A percentile compares a stretch with the other conserved stretches of the same genome.
phyloP scores from a whole-genome alignment of 2,888 invertebrate species.

The Noctua fimbriata region DNA sequence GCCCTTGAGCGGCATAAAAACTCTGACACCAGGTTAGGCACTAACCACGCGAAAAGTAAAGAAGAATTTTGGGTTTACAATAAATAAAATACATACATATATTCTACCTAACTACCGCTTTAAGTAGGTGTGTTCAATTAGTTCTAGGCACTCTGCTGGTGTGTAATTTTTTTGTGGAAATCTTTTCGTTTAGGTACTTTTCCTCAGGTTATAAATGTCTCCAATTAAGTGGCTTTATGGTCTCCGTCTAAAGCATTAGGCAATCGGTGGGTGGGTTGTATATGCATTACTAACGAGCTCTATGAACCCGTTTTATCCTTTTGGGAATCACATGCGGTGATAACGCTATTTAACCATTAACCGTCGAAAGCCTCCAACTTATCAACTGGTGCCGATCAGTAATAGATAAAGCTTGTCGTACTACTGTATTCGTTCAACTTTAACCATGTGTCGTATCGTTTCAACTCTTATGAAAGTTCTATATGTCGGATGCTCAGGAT shows the following conservation, averaged over 20 bases:
- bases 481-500: too few species aligned
- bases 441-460: background rate
- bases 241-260: too few species aligned
- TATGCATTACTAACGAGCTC: background rate
- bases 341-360: constrained; percentile 8
- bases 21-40: too few species aligned
- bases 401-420: background rate
- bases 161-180: background rate
- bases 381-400: background rate
- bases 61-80: too few species aligned
- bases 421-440: background rate
- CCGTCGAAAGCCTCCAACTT: constrained; percentile 1
- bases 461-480: background rate
- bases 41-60: too few species aligned
- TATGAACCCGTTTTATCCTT: constrained; percentile 7
- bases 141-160: background rate
- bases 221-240: background rate
- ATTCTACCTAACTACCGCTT: too few species aligned
- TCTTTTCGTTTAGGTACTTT: background rate
- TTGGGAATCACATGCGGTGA: background rate
- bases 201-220: background rate
- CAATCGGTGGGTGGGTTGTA: background rate
- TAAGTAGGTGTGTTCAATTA: too few species aligned
- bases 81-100: too few species aligned
- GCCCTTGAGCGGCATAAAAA: too few species aligned